phyloP scores from a whole-genome alignment of 2,888 invertebrate species.

The Cryptus armator region DNA sequence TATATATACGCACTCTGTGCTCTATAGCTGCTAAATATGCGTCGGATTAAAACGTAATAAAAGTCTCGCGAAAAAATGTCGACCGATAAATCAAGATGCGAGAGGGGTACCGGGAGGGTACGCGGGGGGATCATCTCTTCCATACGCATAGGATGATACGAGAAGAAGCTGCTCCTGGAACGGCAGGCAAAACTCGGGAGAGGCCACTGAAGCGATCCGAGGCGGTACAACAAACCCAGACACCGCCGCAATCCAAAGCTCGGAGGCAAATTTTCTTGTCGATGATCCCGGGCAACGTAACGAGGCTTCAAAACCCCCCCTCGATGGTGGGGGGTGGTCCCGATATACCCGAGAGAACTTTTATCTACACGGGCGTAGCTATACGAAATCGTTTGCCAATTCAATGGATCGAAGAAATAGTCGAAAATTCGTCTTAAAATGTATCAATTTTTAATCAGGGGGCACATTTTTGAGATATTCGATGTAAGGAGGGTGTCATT shows the following conservation, averaged over 20 bases:
- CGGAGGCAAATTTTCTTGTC: conserved; percentile 80
- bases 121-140: neutral
- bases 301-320: conserved; percentile 65
- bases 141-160: conserved; percentile 10
- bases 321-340: neutral
- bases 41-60: conserved; percentile 81
- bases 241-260: conserved; percentile 68
- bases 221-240: conserved; percentile 35
- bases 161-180: conserved; percentile 10
- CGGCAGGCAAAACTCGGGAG: neutral
- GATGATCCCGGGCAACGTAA: conserved; percentile 71
- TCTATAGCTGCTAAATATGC: conserved; percentile 71
- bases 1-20: neutral
- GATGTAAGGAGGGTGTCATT: too few species aligned
- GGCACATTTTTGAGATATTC: too few species aligned
- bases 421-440: too few species aligned
- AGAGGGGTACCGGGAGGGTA: neutral
- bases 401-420: neutral
- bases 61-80: conserved; percentile 79
- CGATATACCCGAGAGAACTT: neutral
- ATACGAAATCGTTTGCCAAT: neutral
- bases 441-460: too few species aligned
- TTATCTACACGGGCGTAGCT: conserved; percentile 19
- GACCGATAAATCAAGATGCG: conserved; percentile 80
- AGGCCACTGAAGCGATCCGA: conserved; percentile 4